phyloP scores from a whole-genome alignment of 1,140 invertebrate genomes.

The Hylaeus volcanicus region DNA sequence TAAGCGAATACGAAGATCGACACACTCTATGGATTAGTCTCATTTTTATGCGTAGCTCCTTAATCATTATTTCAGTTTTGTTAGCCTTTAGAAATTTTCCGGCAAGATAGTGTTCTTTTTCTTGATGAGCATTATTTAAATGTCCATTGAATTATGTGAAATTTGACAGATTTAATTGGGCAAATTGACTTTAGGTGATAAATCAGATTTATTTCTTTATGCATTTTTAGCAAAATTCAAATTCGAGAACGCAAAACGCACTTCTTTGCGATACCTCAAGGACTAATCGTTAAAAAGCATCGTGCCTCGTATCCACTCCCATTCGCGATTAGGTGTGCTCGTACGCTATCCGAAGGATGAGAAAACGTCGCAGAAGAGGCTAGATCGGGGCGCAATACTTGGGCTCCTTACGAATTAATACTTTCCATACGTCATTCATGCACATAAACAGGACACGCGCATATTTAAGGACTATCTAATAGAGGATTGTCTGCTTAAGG shows the following conservation, averaged over 20 bases:
- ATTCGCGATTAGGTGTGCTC: not conserved
- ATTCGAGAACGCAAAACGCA: not conserved
- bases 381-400: constrained; percentile 30
- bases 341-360: constrained; percentile 24
- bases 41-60: too few species aligned
- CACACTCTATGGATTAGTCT: too few species aligned
- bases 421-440: constrained; percentile 65
- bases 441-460: constrained; percentile 52
- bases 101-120: too few species aligned
- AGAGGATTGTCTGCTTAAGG: constrained; percentile 68
- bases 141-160: not conserved
- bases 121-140: not conserved
- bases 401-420: constrained; percentile 68
- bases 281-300: not conserved
- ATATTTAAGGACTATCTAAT: constrained; percentile 65
- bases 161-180: not conserved
- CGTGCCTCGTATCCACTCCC: constrained; percentile 43
- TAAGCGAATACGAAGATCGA: constrained; percentile 12
- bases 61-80: too few species aligned
- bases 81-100: too few species aligned
- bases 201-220: not conserved
- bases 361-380: constrained; percentile 31
- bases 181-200: too few species aligned
- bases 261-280: too few species aligned
- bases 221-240: not conserved